phyloP scores from a whole-genome alignment of 2,113 vertebrate genomes.

The Phrynocephalus versicolor region DNA sequence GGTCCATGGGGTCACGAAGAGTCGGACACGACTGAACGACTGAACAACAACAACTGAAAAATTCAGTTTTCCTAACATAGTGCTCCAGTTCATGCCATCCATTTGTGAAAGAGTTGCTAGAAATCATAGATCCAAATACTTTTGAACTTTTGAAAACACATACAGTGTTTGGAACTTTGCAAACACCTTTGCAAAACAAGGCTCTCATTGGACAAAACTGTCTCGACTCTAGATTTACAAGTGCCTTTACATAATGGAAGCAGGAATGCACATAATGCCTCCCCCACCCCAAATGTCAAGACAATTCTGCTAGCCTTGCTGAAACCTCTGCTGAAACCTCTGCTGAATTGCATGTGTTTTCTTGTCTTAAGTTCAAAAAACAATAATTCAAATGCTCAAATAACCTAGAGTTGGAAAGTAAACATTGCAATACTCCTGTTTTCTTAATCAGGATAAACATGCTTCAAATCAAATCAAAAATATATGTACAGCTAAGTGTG shows the following conservation, averaged over 20 bases:
- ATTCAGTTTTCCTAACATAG: neutral
- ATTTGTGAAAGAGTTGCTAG: neutral
- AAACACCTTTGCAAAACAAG: neutral
- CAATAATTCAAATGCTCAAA: neutral
- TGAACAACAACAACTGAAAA: no score
- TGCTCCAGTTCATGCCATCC: neutral
- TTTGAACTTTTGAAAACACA: neutral
- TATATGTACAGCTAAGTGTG: no score
- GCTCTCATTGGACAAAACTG: neutral
- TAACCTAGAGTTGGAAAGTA: neutral
- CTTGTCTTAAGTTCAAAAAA: neutral
- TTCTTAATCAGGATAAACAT: neutral
- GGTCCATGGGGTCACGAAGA: no score
- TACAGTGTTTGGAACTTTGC: no score
- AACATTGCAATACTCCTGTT: neutral
- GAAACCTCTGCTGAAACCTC: neutral
- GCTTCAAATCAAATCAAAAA: no score
- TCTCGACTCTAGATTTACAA: neutral
- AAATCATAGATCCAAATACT: neutral
- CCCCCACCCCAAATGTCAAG: neutral
- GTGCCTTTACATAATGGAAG: neutral
- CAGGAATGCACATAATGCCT: neutral
- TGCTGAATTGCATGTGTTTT: neutral
- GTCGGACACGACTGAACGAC: no score
- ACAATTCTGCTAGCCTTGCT: neutral